Conservation (phyloP, 2,113 vertebrate genomes). For the Haliaeetus leucogaster region DNA sequence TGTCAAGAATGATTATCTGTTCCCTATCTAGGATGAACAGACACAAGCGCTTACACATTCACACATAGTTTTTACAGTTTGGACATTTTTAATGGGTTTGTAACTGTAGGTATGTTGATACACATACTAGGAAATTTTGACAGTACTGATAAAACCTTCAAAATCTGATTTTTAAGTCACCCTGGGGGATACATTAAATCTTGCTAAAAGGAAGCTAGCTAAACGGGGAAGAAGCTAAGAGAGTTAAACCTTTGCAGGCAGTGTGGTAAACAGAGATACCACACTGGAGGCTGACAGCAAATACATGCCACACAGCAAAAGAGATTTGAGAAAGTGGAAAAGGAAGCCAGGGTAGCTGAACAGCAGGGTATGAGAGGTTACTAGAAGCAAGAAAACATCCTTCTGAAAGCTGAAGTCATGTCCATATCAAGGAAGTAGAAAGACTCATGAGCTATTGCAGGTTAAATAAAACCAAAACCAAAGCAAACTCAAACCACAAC, state of each 20-base stretch:
- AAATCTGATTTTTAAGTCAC: conserved; percentile 42
- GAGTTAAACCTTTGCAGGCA: background rate
- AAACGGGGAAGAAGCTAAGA: background rate
- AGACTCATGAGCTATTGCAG: background rate
- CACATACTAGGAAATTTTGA: conserved; percentile 13
- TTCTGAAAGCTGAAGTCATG: background rate
- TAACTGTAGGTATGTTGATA: conserved; percentile 28
- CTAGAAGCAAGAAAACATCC: background rate
- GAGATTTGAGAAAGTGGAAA: background rate
- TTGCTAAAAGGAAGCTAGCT: conserved; percentile 5
- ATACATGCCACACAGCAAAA: background rate
- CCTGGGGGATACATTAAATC: conserved; percentile 31
- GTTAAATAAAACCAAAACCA: background rate
- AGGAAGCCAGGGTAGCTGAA: background rate
- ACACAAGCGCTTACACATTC: background rate
- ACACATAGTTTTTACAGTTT: background rate
- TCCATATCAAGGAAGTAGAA: background rate
- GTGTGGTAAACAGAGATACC: background rate
- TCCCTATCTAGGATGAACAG: background rate
- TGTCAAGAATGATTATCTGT: background rate
- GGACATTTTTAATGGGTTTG: conserved; percentile 42
- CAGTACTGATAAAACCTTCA: conserved; percentile 23
- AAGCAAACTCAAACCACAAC: background rate
- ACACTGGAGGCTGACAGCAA: background rate
- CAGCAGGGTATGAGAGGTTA: background rate